Evolutionary conservation across 2,797 vertebrate species (phyloP).

Genomic region (Sebastes trivittatus): DNA sequence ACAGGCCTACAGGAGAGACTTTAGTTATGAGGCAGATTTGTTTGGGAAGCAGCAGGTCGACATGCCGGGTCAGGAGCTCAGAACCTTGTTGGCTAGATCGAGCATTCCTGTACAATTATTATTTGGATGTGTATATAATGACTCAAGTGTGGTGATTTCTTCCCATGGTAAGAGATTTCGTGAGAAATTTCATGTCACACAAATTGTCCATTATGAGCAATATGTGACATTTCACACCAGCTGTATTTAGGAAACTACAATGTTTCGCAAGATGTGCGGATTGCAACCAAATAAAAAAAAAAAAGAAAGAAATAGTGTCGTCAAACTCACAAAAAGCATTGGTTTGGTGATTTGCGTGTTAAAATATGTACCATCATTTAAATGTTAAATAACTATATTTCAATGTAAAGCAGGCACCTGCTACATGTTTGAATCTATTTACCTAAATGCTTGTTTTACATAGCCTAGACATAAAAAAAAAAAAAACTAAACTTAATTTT

Average conservation of each 20-base stretch:
- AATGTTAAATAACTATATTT: background rate
- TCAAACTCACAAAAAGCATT: background rate
- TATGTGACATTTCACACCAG: background rate
- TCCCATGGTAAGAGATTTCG: background rate
- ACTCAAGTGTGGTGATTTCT: background rate
- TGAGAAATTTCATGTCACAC: background rate
- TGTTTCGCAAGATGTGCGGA: background rate
- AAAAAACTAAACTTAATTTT: background rate
- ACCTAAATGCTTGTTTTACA: background rate
- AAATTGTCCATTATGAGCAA: background rate
- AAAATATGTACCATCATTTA: background rate
- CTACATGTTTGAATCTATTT: background rate
- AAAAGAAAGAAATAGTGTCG: background rate
- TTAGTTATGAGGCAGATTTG: conserved; percentile 2
- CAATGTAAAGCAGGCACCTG: background rate
- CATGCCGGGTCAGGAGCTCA: conserved; percentile 27
- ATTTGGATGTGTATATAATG: background rate
- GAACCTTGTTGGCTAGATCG: conserved; percentile 18
- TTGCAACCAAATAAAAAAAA: background rate
- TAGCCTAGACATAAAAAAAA: background rate
- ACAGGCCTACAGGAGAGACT: background rate
- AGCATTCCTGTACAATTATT: conserved; percentile 10
- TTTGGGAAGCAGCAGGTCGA: conserved; percentile 17
- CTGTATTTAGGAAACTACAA: background rate
- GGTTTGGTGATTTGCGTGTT: background rate